A percentile compares a stretch with the other conserved stretches of the same genome.
Evolutionary conservation across 1,140 invertebrate genomes (phyloP).

Genomic region (Acromyrmex charruanus): DNA sequence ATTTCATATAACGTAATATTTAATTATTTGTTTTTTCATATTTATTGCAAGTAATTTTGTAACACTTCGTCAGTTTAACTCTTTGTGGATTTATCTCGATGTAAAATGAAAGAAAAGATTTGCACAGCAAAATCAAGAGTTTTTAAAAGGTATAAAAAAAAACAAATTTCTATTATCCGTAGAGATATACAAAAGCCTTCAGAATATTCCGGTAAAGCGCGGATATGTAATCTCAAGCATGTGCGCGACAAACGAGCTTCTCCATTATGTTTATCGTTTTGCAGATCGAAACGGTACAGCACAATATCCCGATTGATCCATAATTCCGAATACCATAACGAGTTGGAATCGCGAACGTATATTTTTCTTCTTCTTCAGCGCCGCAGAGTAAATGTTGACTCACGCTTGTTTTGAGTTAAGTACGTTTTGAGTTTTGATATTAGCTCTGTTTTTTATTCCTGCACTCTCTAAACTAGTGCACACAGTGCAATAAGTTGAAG

Average conservation of each 20-base stretch:
- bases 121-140: conserved; percentile 3
- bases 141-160: conserved; percentile 36
- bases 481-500: too few relatives aligned
- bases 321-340: conserved; percentile 20
- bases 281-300: conserved; percentile 25
- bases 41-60: not conserved
- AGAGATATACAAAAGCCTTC: conserved; percentile 18
- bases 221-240: conserved; percentile 42
- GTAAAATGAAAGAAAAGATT: not conserved
- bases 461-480: too few relatives aligned
- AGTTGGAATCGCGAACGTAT: conserved; percentile 16
- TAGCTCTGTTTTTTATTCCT: too few relatives aligned
- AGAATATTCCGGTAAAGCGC: conserved; percentile 34
- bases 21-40: conserved; percentile 3
- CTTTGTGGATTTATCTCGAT: conserved; percentile 30
- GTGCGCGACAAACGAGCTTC: conserved; percentile 48
- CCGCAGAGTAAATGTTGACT: conserved; percentile 43
- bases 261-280: conserved; percentile 69
- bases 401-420: conserved; percentile 36
- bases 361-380: conserved; percentile 39
- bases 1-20: not conserved
- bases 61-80: not conserved
- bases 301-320: conserved; percentile 55
- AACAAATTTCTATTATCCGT: conserved; percentile 37
- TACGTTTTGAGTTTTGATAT: conserved; percentile 37